phyloP scores from a whole-genome alignment of 2,797 vertebrate species.

The Mormyrops attenuatus region DNA sequence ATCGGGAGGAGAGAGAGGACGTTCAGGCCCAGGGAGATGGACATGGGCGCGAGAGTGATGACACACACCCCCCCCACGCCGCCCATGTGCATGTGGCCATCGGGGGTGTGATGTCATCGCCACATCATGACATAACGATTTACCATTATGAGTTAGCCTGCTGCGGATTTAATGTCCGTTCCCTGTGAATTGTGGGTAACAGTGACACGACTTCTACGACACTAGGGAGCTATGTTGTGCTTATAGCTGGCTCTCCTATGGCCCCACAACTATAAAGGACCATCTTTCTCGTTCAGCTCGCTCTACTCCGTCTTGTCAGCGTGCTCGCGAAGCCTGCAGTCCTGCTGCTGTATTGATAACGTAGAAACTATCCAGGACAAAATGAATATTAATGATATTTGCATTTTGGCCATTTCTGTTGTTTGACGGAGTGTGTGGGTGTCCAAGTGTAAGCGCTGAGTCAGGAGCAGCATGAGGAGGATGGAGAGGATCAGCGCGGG shows the following conservation, averaged over 20 bases:
- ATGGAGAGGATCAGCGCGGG: neutral
- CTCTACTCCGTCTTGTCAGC: neutral
- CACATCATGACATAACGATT: neutral
- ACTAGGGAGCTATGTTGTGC: neutral
- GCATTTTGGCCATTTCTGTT: neutral
- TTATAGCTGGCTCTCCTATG: neutral
- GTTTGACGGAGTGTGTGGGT: neutral
- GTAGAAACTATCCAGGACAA: neutral
- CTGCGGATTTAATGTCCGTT: neutral
- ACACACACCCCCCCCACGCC: neutral
- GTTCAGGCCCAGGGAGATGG: neutral
- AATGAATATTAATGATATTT: neutral
- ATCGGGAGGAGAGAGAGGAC: neutral
- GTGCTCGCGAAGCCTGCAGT: neutral
- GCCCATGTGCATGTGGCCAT: neutral
- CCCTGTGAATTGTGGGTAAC: neutral
- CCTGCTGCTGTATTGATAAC: neutral
- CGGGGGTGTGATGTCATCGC: neutral
- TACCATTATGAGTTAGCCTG: neutral
- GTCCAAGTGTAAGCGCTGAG: neutral
- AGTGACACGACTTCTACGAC: neutral
- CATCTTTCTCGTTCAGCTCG: neutral
- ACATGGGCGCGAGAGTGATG: neutral
- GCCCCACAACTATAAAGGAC: neutral
- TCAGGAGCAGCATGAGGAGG: neutral